Evolutionary conservation across 92 coral and sea anemone genomes (phyloP), one percentile per base, ranked within the genome.

Genomic region (Heteractis magnifica): DNA sequence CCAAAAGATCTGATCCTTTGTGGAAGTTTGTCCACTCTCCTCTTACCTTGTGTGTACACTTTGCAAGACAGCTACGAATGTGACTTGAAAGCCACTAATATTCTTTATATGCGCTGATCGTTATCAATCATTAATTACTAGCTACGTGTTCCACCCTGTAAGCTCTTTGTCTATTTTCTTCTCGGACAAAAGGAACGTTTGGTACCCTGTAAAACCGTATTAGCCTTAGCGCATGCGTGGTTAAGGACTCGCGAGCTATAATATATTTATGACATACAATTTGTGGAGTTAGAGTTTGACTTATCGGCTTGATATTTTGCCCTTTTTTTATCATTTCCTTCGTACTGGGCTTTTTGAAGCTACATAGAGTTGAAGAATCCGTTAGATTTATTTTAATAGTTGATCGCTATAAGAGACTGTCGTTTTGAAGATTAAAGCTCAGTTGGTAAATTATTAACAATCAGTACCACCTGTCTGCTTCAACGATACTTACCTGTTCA

Each of bases 31-130:
- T 5, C 83, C 4, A 55, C 23, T 62, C 70, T 62, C 7, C 10
- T 56, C 86, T 74, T 72, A 82, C 86, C 86, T 82, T 82, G 86
- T 34, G 77, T 82, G 41, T 15, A 10, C 76, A 53, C 72, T 74
- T 75, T 68, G 83, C 70, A 82, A 88, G 94, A 80, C 90, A 86
- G 88, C 92, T 83, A 83, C 73, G 91, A 88, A 85, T 85, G 90
- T 90, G 73, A 79, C 85, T 87, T 86, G 93, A 89, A 88, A 60
- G 80, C 73, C 81, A 83, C 87, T 94, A 85, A 79, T 58, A 87
- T 87, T 84, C 75, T 87, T 79, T 94, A 82, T 94, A 94, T 94
- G 86, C 75, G 77, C 48, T 92, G 95, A 83, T 72, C 76, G 68
- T 89, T 84, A 94, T 94, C 65, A 94, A 94, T 92, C 56, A 86